phyloP scores from a whole-genome alignment of 2,113 vertebrate species.

The Harpagus bidentatus region DNA sequence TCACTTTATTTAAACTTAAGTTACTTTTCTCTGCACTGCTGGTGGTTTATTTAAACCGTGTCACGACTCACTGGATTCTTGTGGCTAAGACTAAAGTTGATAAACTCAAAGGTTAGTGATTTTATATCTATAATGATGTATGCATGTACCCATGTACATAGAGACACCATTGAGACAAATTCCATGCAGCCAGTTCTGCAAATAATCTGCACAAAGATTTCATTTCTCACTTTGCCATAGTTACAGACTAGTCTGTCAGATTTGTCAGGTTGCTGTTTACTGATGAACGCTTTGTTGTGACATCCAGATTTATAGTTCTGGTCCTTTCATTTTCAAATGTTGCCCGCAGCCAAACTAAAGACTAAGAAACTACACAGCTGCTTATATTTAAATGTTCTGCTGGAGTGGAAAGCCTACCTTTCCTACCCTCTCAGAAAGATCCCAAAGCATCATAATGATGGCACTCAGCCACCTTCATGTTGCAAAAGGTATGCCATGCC shows the following conservation, averaged over 20 bases:
- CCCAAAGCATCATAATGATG: background rate
- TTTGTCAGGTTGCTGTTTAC: background rate
- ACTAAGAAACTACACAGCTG: background rate
- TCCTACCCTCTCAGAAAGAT: background rate
- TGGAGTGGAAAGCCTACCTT: background rate
- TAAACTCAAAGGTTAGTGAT: background rate
- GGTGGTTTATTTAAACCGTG: background rate
- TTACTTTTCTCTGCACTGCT: background rate
- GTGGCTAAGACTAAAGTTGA: background rate
- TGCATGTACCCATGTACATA: background rate
- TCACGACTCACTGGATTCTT: background rate
- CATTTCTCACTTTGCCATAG: background rate
- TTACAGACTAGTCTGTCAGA: background rate
- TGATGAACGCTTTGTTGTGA: background rate
- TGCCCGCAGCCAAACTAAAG: background rate
- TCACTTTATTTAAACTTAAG: background rate
- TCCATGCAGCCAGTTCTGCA: background rate
- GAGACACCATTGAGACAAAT: background rate
- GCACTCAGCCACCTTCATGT: background rate
- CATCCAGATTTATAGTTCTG: background rate
- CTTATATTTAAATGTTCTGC: background rate
- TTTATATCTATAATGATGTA: background rate
- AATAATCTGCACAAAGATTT: background rate
- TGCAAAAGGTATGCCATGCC: background rate
- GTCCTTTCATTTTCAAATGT: background rate